These are phyloP conservation scores for Hypotaenidia okinawae DNA, from an alignment of 2,797 vertebrate species.

Conservation along the genomic window DNA sequence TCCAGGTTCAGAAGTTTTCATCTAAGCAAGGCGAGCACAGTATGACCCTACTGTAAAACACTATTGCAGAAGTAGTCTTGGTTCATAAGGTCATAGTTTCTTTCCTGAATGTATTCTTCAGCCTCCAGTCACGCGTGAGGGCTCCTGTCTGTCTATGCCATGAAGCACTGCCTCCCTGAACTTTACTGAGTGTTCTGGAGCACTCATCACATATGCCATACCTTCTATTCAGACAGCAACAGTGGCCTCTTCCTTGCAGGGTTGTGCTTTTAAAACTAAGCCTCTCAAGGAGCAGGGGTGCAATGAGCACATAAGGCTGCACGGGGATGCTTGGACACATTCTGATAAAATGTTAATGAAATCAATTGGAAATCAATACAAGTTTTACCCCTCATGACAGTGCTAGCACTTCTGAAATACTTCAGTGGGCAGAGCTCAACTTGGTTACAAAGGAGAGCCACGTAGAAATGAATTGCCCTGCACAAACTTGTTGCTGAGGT, in stretches of 20 bases:
- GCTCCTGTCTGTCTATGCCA: not conserved
- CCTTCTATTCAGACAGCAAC: not conserved
- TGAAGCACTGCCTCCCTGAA: not conserved
- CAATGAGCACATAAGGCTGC: not conserved
- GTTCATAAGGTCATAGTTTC: not conserved
- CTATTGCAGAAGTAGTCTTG: not conserved
- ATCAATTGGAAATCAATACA: not conserved
- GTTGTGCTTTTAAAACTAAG: not conserved
- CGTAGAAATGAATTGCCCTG: rapidly evolving
- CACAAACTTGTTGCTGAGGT: not conserved
- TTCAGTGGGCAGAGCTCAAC: not conserved
- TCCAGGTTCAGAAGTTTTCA: not conserved
- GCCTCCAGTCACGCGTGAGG: not conserved
- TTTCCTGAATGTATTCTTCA: not conserved
- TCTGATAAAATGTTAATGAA: not conserved
- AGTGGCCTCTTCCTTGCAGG: not conserved
- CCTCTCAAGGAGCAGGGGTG: not conserved
- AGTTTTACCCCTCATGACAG: not conserved
- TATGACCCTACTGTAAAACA: not conserved
- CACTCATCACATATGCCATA: rapidly evolving
- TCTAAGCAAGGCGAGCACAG: not conserved
- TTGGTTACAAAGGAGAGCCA: not conserved
- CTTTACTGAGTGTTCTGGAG: not conserved
- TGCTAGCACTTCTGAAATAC: not conserved
- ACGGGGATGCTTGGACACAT: not conserved